These are phyloP conservation scores for Tragulus kanchil DNA, from an alignment of 2,113 vertebrate genomes.

Conservation along the genomic window DNA sequence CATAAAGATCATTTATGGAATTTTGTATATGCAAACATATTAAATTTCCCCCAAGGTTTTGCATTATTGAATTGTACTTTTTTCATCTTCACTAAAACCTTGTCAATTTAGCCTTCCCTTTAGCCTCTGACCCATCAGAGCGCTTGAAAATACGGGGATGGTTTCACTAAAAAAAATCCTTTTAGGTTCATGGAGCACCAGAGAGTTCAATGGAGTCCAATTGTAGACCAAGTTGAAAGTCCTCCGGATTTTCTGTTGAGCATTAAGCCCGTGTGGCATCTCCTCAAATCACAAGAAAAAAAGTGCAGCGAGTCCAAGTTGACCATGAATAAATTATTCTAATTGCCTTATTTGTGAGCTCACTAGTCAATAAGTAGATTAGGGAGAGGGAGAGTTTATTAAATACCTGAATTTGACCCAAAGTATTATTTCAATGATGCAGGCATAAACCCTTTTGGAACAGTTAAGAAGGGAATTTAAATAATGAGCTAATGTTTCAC, in stretches of 20 bases:
- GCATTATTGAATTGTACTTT: not conserved
- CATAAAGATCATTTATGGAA: not conserved
- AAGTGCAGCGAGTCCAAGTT: not conserved
- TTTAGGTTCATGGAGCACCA: not conserved
- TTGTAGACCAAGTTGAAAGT: not conserved
- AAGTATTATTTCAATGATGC: too few species aligned
- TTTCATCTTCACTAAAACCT: not conserved
- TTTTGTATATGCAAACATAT: not conserved
- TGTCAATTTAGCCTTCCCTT: not conserved
- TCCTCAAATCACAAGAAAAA: not conserved
- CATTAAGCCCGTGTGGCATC: not conserved
- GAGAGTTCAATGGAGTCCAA: not conserved
- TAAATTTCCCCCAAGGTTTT: not conserved
- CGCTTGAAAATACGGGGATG: not conserved
- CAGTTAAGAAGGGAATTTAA: constrained; percentile 63
- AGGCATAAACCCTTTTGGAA: too few species aligned
- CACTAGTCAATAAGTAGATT: not conserved
- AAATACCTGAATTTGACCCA: constrained; percentile 3
- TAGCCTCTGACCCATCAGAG: not conserved
- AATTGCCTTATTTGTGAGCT: not conserved
- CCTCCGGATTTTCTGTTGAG: not conserved
- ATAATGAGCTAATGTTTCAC: constrained; percentile 48
- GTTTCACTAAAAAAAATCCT: not conserved
- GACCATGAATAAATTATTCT: not conserved
- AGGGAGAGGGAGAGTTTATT: not conserved